Evolutionary conservation across 1,140 invertebrate genomes (phyloP), one percentile per base, ranked within the genome.

Genomic region (Aphelenchoides besseyi): DNA sequence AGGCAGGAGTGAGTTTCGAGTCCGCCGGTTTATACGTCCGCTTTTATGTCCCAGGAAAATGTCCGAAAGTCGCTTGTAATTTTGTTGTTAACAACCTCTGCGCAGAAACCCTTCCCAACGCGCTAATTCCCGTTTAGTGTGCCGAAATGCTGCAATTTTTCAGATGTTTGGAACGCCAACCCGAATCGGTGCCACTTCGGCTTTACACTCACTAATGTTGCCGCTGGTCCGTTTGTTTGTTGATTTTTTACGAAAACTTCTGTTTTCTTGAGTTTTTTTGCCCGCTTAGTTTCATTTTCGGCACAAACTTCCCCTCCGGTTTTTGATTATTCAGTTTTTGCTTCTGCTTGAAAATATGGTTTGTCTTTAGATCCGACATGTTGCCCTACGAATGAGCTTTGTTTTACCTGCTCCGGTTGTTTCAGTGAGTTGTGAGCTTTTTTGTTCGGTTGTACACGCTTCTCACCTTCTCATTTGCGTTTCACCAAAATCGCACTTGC

Each of bases 1-100:
- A 97, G 86, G 95, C 87, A 88, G 92, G 91, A 23, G 41, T 48
- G 12, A 12, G 41, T 48, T 48, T 48, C 12, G 23, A 48, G 12
- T 48, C 41, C n/a, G n/a, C n/a, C n/a, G n/a, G n/a, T n/a, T n/a
- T n/a, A n/a, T n/a, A n/a, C n/a, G n/a, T n/a, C n/a, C n/a, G n/a
- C 12, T 48, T 48, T 23, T 23, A 23, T 48, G 41, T 12, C 12
- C 41, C 41, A 12, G 41, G 12, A 12, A 23, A 48, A 48, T 48
- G 41, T 48, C 41, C 41, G 41, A 29, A 29, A 23, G 5, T 28
- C 12, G 55, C 5, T 23, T 59, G 26, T 29, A 59, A 59, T 59
- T 59, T 33, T 33, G 55, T 33, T 23, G 55, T 28, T 5, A 16
- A 48, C 41, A 23, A 16, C 41, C 41, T 23, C n/a, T n/a, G n/a